phyloP scores from a whole-genome alignment of 2,888 invertebrate species.

The Leptarthrus brevirostris region DNA sequence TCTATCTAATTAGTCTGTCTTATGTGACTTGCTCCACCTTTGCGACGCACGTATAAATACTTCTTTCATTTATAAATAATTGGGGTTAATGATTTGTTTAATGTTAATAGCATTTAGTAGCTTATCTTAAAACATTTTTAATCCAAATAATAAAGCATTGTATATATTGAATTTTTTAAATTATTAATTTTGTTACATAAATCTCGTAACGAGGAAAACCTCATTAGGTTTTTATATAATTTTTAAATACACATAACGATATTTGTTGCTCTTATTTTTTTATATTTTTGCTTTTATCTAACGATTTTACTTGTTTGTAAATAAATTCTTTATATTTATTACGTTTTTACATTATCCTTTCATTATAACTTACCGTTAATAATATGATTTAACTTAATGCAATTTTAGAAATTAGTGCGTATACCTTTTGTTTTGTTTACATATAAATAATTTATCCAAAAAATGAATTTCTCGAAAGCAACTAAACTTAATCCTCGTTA shows the following conservation, averaged over 20 bases:
- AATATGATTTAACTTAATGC: constrained; percentile 31
- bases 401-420: constrained; percentile 45
- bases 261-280: constrained; percentile 20
- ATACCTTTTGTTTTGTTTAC: constrained; percentile 37
- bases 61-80: constrained; percentile 20
- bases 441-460: background rate
- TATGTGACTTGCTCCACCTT: background rate
- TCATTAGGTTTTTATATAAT: background rate
- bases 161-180: constrained; percentile 17
- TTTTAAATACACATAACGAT: constrained; percentile 38
- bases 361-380: background rate
- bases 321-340: constrained; percentile 38
- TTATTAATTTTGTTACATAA: constrained; percentile 40
- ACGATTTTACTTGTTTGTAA: constrained; percentile 32
- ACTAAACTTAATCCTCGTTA: too few species aligned
- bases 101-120: constrained; percentile 1
- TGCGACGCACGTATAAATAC: background rate
- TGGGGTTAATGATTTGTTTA: constrained; percentile 27
- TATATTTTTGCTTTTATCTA: constrained; percentile 34
- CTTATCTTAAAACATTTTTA: constrained; percentile 12
- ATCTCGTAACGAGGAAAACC: constrained; percentile 31
- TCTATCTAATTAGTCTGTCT: constrained; percentile 46
- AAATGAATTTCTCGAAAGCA: background rate
- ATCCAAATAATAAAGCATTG: constrained; percentile 38
- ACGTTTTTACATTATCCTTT: constrained; percentile 12